Evolutionary conservation across 2,888 invertebrate genomes (phyloP).

Genomic region (Hypsopygia costalis): DNA sequence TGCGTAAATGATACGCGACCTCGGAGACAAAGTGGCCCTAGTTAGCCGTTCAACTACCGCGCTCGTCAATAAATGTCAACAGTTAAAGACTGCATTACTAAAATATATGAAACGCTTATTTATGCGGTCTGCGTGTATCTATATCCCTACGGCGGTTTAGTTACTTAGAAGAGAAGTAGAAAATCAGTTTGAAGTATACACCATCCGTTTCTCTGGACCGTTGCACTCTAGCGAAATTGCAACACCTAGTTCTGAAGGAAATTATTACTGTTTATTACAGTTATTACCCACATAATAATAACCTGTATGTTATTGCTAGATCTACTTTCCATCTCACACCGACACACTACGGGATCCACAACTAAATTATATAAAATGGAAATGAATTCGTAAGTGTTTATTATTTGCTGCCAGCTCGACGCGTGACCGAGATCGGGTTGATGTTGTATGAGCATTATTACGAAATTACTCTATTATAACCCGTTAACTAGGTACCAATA

Average conservation of each 20-base stretch:
- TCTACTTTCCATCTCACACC: conserved; percentile 43
- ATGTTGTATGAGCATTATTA: not conserved
- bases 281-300: conserved; percentile 36
- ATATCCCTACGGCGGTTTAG: no score
- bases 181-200: conserved; percentile 17
- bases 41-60: no score
- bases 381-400: conserved; percentile 8
- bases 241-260: conserved; percentile 49
- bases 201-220: conserved; percentile 33
- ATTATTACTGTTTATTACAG: conserved; percentile 46
- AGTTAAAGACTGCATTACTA: not conserved
- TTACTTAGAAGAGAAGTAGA: not conserved
- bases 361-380: conserved; percentile 15
- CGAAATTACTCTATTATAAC: conserved; percentile 1
- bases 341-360: conserved; percentile 22
- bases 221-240: conserved; percentile 45
- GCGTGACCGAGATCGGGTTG: conserved; percentile 3
- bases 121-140: not conserved
- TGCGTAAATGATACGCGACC: no score
- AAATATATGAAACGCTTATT: conserved; percentile 1
- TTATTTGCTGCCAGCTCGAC: conserved; percentile 3
- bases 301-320: conserved; percentile 34
- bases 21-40: no score
- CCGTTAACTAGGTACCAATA: conserved; percentile 6
- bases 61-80: conserved; percentile 5